Percentiles rank a stretch among this genome's conserved stretches.
Evolutionary conservation across 2,888 invertebrate species (phyloP).

Genomic region (Leptopterna dolabrata): DNA sequence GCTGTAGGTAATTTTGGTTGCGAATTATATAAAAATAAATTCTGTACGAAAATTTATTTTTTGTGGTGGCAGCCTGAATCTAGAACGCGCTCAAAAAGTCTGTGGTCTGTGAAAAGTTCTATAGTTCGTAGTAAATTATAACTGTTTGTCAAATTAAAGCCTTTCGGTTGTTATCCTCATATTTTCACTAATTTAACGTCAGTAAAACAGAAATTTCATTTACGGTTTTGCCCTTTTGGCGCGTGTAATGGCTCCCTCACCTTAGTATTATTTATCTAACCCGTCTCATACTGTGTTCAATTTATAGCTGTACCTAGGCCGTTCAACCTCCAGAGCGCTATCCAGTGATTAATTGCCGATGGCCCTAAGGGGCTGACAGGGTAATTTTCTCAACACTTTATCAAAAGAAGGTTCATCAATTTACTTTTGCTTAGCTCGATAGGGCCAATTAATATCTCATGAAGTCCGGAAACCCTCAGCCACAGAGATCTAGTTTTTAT

Average conservation of each 20-base stretch:
- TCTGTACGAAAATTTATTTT: too few relatives aligned
- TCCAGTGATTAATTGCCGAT: conserved; percentile 41
- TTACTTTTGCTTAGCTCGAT: conserved; percentile 38
- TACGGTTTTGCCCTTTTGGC: not conserved
- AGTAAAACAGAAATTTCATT: too few relatives aligned
- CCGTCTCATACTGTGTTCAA: not conserved
- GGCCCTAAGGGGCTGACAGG: conserved; percentile 26
- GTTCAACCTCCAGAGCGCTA: not conserved
- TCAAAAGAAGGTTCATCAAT: conserved; percentile 50
- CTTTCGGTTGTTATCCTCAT: too few relatives aligned
- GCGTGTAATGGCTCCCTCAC: not conserved
- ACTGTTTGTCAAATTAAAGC: too few relatives aligned
- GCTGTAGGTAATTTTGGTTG: too few relatives aligned
- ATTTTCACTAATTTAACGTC: too few relatives aligned
- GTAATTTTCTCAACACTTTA: conserved; percentile 43
- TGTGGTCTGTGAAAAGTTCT: too few relatives aligned
- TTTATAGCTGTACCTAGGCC: conserved; percentile 22
- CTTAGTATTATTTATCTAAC: not conserved
- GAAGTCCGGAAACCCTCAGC: not conserved
- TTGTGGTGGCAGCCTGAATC: too few relatives aligned
- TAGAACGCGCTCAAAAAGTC: too few relatives aligned
- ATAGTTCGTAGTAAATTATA: too few relatives aligned
- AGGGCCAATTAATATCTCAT: conserved; percentile 44
- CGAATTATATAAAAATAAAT: too few relatives aligned
- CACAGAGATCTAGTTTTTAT: not conserved